phyloP scores from a whole-genome alignment of 2,888 invertebrate genomes.

The Peribatodes rhomboidaria region DNA sequence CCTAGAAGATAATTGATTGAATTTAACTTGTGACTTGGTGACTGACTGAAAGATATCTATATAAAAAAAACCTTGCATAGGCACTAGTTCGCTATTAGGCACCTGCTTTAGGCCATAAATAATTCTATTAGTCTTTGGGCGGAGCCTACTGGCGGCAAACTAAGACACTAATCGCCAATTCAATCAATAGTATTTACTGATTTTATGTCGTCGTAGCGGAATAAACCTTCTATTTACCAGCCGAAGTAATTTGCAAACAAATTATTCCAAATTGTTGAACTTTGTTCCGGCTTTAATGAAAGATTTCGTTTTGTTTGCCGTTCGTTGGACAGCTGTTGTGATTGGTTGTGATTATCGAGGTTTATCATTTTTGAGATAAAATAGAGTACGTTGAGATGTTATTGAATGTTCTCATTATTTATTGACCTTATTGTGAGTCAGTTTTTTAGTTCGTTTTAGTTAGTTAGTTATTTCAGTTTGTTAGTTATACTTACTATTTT shows the following conservation, averaged over 20 bases:
- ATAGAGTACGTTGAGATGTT: background rate
- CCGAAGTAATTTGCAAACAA: constrained; percentile 37
- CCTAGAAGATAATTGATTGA: too few relatives aligned
- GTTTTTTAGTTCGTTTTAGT: too few relatives aligned
- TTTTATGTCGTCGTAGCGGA: background rate
- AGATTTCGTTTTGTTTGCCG: constrained; percentile 18
- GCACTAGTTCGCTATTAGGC: too few relatives aligned
- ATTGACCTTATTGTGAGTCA: too few relatives aligned
- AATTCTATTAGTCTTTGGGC: too few relatives aligned
- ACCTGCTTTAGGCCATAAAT: too few relatives aligned
- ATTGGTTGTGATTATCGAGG: constrained; percentile 19
- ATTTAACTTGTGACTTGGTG: too few relatives aligned
- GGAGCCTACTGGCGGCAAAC: too few relatives aligned
- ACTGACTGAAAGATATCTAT: too few relatives aligned
- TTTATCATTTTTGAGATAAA: constrained; percentile 9
- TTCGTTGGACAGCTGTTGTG: constrained; percentile 10
- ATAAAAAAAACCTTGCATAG: too few relatives aligned
- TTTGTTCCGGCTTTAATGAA: constrained; percentile 33
- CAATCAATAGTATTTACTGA: background rate
- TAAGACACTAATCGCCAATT: background rate
- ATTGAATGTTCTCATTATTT: background rate
- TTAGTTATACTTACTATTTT: too few relatives aligned
- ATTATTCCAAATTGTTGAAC: constrained; percentile 36
- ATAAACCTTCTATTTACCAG: constrained; percentile 10
- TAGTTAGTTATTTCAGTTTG: too few relatives aligned